These are phyloP conservation scores for Aplochiton taeniatus DNA, from an alignment of 2,797 vertebrate species.

Conservation along the genomic window DNA sequence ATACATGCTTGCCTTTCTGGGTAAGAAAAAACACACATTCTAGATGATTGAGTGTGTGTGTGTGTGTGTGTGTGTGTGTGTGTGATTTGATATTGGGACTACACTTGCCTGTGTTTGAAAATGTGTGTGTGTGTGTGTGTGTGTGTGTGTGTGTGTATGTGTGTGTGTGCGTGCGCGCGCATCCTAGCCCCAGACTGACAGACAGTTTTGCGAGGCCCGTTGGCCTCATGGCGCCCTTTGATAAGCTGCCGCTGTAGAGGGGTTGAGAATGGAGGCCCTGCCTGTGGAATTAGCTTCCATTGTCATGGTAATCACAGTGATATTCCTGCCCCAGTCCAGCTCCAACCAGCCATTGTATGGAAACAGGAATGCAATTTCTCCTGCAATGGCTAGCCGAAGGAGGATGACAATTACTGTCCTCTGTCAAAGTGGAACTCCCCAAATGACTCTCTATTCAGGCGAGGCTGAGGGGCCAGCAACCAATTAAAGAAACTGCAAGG, in stretches of 20 bases:
- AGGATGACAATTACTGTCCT: conserved; percentile 71
- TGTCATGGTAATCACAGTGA: conserved; percentile 84
- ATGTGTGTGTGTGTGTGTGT: conserved; percentile 26
- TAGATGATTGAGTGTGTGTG: conserved; percentile 42
- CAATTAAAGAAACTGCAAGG: conserved; percentile 77
- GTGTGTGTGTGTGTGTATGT: conserved; percentile 1
- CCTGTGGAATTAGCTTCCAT: conserved; percentile 82
- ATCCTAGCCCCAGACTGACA: too few relatives aligned
- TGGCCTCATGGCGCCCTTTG: conserved; percentile 74
- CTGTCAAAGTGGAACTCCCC: conserved; percentile 77
- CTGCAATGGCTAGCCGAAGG: conserved; percentile 63
- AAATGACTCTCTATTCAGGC: conserved; percentile 82
- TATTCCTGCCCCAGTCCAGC: conserved; percentile 78
- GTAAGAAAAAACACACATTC: conserved; percentile 36
- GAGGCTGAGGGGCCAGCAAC: conserved; percentile 73
- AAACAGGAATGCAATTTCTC: conserved; percentile 84
- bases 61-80: conserved; percentile 24
- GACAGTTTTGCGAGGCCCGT: conserved; percentile 43
- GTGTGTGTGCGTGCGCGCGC: background rate
- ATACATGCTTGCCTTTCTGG: too few relatives aligned
- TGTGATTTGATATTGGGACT: conserved; percentile 27
- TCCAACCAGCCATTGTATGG: conserved; percentile 77
- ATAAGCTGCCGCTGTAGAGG: conserved; percentile 74
- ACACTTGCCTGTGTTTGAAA: conserved; percentile 30
- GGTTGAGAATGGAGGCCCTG: conserved; percentile 71